Evolutionary conservation across 2,797 vertebrate species (phyloP), one percentile per base, ranked within the genome.

Genomic region (Anas capensis): DNA sequence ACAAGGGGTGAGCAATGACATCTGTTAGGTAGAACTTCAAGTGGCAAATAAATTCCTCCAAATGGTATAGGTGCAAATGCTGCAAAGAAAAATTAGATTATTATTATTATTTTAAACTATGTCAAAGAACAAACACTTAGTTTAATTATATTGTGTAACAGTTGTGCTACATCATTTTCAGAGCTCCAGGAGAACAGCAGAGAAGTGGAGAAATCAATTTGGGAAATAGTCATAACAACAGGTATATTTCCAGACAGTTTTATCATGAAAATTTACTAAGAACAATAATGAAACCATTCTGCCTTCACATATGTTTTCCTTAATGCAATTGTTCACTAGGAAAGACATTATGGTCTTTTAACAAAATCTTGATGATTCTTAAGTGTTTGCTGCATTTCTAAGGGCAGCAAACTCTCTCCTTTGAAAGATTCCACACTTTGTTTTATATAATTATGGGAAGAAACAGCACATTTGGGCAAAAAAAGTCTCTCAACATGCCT

Each of bases 1-100:
- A 99, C 99, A 96, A 99, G 98, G 48, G 99, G 99, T 36, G 99
- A 99, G 98, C 99, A 99, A 96, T 99, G 99, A 86, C 99, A 99
- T 95, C 99, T 98, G 96, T 99, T 99, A 3, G 99, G 99, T 42
- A 99, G 98, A 51, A 99, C 99, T 98, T 99, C 99, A 95, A 99
- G 96, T 9, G 99, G 99, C 97, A 99, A 98, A 96, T 99, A 99
- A 94, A 99, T 98, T 9, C 99, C 99, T 95, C 99, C 99, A 15
- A 99, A 99, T 0, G 99, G 99, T 94, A 99, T 99, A 5, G 99
- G 99, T 80, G 99, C 99, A 88, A 99, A 99, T 0, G 99, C 99
- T 99, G 98, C 1, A 65, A 97, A 96, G 49, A 84, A 44, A 93
- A 81, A 64, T 3, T 13, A 24, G 46, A 51, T 24, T 42, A 61